These are phyloP conservation scores for Gallirallus australis DNA, from an alignment of 2,797 vertebrate genomes.

Conservation along the genomic window DNA sequence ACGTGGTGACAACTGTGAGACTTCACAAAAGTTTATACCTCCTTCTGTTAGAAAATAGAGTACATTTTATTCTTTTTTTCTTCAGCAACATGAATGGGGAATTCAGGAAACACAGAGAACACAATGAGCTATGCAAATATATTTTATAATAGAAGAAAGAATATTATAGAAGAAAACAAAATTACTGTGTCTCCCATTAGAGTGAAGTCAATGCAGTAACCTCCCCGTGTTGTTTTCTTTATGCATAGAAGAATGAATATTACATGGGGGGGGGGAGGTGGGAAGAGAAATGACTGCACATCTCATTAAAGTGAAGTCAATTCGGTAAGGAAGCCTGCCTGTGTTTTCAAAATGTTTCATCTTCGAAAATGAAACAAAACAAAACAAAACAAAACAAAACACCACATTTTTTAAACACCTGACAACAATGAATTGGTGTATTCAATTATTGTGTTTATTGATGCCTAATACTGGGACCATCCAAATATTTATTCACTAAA, in stretches of 20 bases:
- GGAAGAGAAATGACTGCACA: conserved; percentile 56
- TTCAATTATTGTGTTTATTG: conserved; percentile 88
- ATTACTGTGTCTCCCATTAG: conserved; percentile 60
- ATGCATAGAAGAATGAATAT: conserved; percentile 61
- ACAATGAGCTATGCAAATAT: conserved; percentile 76
- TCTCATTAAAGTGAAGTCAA: conserved; percentile 81
- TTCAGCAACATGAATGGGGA: conserved; percentile 65
- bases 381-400: conserved; percentile 60
- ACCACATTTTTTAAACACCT: conserved; percentile 84
- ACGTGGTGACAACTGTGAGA: conserved; percentile 78
- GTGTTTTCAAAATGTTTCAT: conserved; percentile 91
- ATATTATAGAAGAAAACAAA: conserved; percentile 71
- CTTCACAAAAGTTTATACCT: conserved; percentile 78
- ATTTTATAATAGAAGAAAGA: conserved; percentile 66
- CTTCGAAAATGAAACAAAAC: conserved; percentile 68
- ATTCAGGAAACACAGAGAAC: conserved; percentile 72
- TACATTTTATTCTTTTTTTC: conserved; percentile 63
- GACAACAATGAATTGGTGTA: conserved; percentile 80
- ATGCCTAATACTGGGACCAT: conserved; percentile 77
- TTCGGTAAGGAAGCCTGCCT: conserved; percentile 83
- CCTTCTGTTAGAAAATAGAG: conserved; percentile 77
- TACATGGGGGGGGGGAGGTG: neutral
- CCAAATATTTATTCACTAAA: conserved; percentile 93
- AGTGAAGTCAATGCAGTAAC: conserved; percentile 65
- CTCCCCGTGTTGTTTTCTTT: conserved; percentile 80